Evolutionary conservation across 2,888 invertebrate species (phyloP), one percentile per base, ranked within the genome.

Genomic region (Zelleria hepariella): DNA sequence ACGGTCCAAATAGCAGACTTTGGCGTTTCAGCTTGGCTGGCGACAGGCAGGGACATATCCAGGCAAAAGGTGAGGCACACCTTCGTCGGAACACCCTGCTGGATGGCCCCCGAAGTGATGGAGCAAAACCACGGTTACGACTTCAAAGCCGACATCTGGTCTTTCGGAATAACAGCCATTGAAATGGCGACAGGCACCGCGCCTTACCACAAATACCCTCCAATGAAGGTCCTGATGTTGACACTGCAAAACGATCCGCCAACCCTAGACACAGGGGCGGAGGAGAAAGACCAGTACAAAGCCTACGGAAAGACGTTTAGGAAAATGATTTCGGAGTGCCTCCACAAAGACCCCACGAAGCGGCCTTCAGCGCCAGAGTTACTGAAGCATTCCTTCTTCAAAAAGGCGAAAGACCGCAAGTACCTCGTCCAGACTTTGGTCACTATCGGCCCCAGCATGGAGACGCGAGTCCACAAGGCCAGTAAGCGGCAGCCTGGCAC

Each of bases 41-140:
- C 98, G 15, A 98, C 98, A 0, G 98, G 98, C 0, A 93, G 98
- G 53, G 99, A 99, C 82, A 88, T 98, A 62, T 97, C 97, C 52
- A 91, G 98, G 27, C 98, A 99, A 82, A 97, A 98, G 85, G 97
- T 98, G 58, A 91, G 99, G 18, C 99, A 99, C 83, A 99, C 99
- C 0, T 99, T 99, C 86, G 99, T 99, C 5, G 99, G 99, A 57
- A 99, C 99, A 10, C 99, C 99, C 0, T 99, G 99, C 81, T 99
- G 99, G 99, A 99, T 99, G 98, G 98, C 99, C 15, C 99, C 99
- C 6, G 99, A 99, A 89, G 99, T 99, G 65, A 99, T 99, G 99
- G 98, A 98, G 82, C 98, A 95, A 92, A 97, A 97, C 83, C 97
- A 98, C 79, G 99, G 99, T 5, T 99, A 99, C 80, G 99, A 99